Base-by-base conservation (phyloP, 2,888 invertebrate species). In the Urechis unicinctus region DNA sequence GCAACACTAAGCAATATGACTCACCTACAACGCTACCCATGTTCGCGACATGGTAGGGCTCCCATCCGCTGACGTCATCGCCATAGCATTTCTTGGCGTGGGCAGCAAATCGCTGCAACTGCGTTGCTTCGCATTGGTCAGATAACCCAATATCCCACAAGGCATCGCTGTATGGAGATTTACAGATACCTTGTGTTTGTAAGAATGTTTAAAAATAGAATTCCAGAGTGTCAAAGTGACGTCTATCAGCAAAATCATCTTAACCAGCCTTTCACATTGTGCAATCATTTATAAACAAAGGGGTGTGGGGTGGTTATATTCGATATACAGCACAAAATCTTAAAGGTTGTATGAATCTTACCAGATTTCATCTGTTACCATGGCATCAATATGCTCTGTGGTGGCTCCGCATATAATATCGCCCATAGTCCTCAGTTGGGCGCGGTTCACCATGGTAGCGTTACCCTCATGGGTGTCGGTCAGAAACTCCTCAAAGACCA, bases 81-180 rank as follows among this genome's bases (percentile, higher is more conserved):
- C 48, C 48, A 29, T 13, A 48, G 29, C 48, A 48, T 22, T 26
- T 29, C 29, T 48, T 48, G 28, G 48, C 48, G 48, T 48, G 48
- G 22, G 6, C 22, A 3, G 48, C 48, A 25, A 25, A 48, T 25
- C 48, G 25, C 26, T 26, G 29, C n/a, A 26, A 29, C 28, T 48
- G 48, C 17, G 28, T 28, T 1, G 48, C n/a, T n/a, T 48, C 48
- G 28, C 48, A 48, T 1, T 25, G 21, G 26, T 48, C 48, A 6
- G 22, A 22, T 1, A 17, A 2, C 6, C 48, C 48, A n/a, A 48
- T 48, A 25, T 48, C 48, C 22, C 29, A 9, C 2, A 29, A 25
- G 2, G 48, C 48, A 28, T 48, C 22, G 28, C 48, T 48, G 48
- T 28, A 48, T 22, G 29, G n/a, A n/a, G n/a, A n/a, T n/a, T n/a